Percentiles rank a stretch among this genome's conserved stretches.
Evolutionary conservation across 2,888 invertebrate genomes (phyloP).

Genomic region (Tubulanus polymorphus): DNA sequence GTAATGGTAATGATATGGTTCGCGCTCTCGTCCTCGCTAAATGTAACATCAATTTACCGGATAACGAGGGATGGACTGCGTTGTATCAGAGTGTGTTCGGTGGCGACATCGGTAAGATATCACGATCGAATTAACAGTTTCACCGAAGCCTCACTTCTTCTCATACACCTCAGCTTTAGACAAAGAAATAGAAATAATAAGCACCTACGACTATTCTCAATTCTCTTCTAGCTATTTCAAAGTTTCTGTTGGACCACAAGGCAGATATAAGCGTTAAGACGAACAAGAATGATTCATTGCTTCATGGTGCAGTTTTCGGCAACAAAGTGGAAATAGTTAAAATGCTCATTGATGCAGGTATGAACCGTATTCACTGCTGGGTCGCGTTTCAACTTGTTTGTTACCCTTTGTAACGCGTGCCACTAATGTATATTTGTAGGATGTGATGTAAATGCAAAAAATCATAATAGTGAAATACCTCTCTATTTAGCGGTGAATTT

Average conservation of each 20-base stretch:
- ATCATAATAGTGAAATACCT: slow-evolving; percentile 38
- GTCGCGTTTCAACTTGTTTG: too few species aligned
- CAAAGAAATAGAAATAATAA: too few species aligned
- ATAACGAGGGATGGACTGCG: slow-evolving; percentile 40
- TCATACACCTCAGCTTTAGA: too few species aligned
- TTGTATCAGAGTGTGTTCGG: slow-evolving; percentile 43
- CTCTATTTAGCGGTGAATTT: slow-evolving; percentile 37
- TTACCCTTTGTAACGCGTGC: too few species aligned
- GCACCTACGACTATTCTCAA: not conserved
- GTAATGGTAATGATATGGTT: slow-evolving; percentile 27
- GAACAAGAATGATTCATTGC: slow-evolving; percentile 33
- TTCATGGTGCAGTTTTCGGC: slow-evolving; percentile 45
- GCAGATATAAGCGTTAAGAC: slow-evolving; percentile 32
- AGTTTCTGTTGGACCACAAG: slow-evolving; percentile 29
- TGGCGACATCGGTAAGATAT: slow-evolving; percentile 37
- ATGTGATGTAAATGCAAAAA: slow-evolving; percentile 34
- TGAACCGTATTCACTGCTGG: not conserved
- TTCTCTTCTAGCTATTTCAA: slow-evolving; percentile 32
- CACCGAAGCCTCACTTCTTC: too few species aligned
- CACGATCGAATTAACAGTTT: too few species aligned
- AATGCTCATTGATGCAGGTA: slow-evolving; percentile 39
- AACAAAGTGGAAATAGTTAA: slow-evolving; percentile 36
- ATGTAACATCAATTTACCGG: slow-evolving; percentile 36
- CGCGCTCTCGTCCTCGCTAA: slow-evolving; percentile 33
- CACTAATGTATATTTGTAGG: too few species aligned